A percentile compares a stretch with the other conserved stretches of the same genome.
Evolutionary conservation across 2,797 vertebrate genomes (phyloP).

Genomic region (Pseudocheirus occidentalis): DNA sequence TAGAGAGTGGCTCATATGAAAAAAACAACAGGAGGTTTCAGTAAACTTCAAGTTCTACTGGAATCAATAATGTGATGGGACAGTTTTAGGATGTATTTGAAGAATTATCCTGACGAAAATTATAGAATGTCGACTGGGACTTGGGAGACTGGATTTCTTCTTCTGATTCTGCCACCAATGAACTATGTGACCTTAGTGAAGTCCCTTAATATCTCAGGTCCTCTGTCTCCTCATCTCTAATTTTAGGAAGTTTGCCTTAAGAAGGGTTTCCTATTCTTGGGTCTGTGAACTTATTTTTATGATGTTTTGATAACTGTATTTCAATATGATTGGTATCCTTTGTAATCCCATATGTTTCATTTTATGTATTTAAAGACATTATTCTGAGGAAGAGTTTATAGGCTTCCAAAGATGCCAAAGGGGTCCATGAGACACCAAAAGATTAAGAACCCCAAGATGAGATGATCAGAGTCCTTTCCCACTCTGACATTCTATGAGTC

Average conservation of each 20-base stretch:
- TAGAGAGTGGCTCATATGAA: background rate
- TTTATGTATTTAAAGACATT: background rate
- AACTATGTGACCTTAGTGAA: background rate
- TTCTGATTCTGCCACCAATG: background rate
- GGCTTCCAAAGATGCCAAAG: background rate
- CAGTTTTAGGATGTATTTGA: background rate
- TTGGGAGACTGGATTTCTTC: background rate
- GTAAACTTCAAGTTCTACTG: background rate
- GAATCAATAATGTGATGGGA: background rate
- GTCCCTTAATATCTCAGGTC: background rate
- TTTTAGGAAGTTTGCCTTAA: background rate
- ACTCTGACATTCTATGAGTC: background rate
- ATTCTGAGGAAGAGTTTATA: background rate
- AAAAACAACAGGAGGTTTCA: background rate
- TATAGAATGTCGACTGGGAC: background rate
- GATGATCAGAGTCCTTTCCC: conserved; percentile 11
- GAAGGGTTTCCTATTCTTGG: background rate
- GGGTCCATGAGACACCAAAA: background rate
- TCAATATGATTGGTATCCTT: background rate
- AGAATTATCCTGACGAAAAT: background rate
- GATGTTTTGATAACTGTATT: background rate
- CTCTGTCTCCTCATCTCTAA: background rate
- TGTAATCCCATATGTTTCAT: background rate
- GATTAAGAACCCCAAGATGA: background rate
- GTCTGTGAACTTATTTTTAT: background rate